A percentile compares a stretch with the other conserved stretches of the same genome.
Conservation (phyloP, 64 coral and sea anemone species). For the Montipora foliosa region DNA sequence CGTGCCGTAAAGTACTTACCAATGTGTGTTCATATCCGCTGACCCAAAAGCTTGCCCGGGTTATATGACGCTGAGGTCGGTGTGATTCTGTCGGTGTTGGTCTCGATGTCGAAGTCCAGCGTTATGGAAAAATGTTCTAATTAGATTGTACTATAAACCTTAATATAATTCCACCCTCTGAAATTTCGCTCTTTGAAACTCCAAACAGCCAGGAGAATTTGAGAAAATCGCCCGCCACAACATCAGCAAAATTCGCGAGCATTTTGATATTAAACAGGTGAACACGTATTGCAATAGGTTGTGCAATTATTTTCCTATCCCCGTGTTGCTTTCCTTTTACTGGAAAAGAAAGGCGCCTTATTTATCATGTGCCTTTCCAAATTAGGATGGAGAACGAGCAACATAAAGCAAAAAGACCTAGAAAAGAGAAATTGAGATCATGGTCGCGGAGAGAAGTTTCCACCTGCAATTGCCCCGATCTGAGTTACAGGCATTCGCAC, state of each 20-base stretch:
- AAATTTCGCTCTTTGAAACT: background rate
- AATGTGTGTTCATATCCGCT: background rate
- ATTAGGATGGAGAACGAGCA: conserved; percentile 20
- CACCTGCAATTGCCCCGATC: conserved; percentile 3
- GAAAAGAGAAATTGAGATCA: background rate
- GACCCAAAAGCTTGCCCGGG: background rate
- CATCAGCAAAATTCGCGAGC: background rate
- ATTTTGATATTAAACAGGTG: background rate
- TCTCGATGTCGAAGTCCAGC: background rate
- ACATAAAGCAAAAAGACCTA: conserved; percentile 1
- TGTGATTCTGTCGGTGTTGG: too few species aligned
- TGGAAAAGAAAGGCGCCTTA: background rate
- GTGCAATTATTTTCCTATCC: background rate
- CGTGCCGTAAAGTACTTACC: too few species aligned
- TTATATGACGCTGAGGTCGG: too few species aligned
- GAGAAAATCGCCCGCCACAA: background rate
- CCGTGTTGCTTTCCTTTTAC: background rate
- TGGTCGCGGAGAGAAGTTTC: conserved; percentile 21
- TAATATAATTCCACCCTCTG: background rate
- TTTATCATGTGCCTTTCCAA: conserved; percentile 1
- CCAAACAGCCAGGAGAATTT: conserved; percentile 17
- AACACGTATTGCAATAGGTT: background rate
- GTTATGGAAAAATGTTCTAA: background rate
- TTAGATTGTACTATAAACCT: background rate
- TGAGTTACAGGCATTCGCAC: conserved; percentile 19